Conservation (phyloP, 2,888 invertebrate species). For the Pinctada fucata region DNA sequence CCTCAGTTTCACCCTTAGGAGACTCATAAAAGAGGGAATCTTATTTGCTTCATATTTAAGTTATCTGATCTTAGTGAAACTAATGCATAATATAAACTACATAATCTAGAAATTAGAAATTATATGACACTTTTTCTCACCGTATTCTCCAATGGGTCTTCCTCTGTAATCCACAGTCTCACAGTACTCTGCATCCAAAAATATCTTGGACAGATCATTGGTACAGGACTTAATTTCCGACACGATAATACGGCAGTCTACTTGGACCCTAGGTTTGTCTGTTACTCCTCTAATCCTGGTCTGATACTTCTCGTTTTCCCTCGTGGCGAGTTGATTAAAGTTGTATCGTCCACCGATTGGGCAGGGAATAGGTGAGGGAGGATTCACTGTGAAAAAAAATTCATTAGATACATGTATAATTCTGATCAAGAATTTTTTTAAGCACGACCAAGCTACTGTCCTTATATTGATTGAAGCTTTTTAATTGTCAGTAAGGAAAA, state of each 20-base stretch:
- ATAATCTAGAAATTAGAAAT: too few species aligned
- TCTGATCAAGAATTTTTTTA: too few species aligned
- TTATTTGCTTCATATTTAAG: too few species aligned
- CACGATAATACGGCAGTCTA: conserved; percentile 93
- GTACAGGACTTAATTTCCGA: conserved; percentile 98
- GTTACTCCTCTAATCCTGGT: conserved; percentile 97
- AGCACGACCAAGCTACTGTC: too few species aligned
- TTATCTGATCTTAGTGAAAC: too few species aligned
- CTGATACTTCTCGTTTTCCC: conserved; percentile 81
- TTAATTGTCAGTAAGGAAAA: too few species aligned
- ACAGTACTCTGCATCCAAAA: conserved; percentile 96
- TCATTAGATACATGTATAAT: background rate
- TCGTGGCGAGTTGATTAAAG: conserved; percentile 86
- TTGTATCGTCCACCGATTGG: conserved; percentile 98
- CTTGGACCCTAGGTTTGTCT: conserved; percentile 92
- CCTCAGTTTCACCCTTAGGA: too few species aligned
- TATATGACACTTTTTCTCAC: conserved; percentile 81
- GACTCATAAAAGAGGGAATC: too few species aligned
- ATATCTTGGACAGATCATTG: conserved; percentile 91
- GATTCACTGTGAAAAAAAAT: conserved; percentile 68
- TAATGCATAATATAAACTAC: too few species aligned
- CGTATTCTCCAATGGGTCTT: conserved; percentile 84
- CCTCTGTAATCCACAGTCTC: conserved; percentile 97
- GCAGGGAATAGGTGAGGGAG: conserved; percentile 92
- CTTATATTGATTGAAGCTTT: too few species aligned